Evolutionary conservation across 2,888 invertebrate genomes (phyloP), one percentile per base, ranked within the genome.

Genomic region (Hermaeophaga mercurialis): DNA sequence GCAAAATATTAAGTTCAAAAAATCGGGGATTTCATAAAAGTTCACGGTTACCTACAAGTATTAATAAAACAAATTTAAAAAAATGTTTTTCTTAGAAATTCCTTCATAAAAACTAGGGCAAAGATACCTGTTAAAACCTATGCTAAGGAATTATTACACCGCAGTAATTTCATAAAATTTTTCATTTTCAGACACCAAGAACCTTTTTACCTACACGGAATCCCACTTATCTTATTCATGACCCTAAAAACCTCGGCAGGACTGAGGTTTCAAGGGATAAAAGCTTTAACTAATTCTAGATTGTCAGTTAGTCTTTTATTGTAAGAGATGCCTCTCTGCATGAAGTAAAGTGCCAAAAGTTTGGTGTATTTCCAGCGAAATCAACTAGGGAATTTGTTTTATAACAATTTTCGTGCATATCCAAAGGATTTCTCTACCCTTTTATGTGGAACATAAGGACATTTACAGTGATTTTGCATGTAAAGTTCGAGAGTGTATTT

Each of bases 201-300:
- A 46, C 39, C 54, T 58, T 56, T 66, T 58, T 60, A 60, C 66
- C 56, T 62, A 70, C 70, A 70, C 61, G 69, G 65, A 62, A 67
- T 68, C 63, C 67, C 68, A 69, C 68, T 70, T 67, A 66, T 65
- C 65, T 65, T 59, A 54, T 58, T 55, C 48, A 49, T 55, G 60
- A 48, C 47, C 53, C 54, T 52, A 36, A 59, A 61, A 62, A 62
- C 56, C 54, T 47, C 53, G 17, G 52, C 47, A 56, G 48, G 52
- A 53, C 34, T 57, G 49, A 36, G 54, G 58, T 61, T 50, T 53
- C 14, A 45, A 43, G 44, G 56, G 59, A 59, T 59, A 56, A 59
- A 53, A 59, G 59, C 59, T 59, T 59, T 59, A 55, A 54, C 59
- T 59, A 56, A 59, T 59, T 59, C 53, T 53, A 59, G 48, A 53